Evolutionary conservation across 2,113 vertebrate species (phyloP), one percentile per base, ranked within the genome.

Genomic region (Melospiza georgiana): DNA sequence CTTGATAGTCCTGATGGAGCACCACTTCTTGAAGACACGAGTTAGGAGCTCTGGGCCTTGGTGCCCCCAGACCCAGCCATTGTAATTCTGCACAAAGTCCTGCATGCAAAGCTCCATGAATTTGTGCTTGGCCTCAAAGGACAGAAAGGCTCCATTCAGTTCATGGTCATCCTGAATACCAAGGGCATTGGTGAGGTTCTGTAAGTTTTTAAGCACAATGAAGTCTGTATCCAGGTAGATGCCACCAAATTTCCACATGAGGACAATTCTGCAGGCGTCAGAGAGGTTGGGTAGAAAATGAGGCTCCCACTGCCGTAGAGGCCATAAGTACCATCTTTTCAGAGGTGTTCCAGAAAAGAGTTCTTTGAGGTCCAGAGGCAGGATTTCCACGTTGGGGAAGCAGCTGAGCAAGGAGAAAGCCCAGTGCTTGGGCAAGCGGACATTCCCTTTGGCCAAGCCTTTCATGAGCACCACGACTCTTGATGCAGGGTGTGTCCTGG

Each of bases 151-250:
- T 39, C 39, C 39, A 39, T 39, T 39, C 39, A 39, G 39, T 39
- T 39, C 39, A 39, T 9, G 39, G 12, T 39, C 39, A 39, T 39
- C 39, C 39, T 39, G 39, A 39, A 39, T 39, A 12, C 39, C 39
- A 5, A 39, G 84, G 3, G 28, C 27, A 31, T 98, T 98, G 71
- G 72, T 97, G 52, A 98, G 93, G 72, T 96, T 97, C 10, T 86
- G 25, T 25, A 98, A 84, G 71, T 87, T 96, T 76, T 58, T 95
- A 8, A 98, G 97, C 31, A 98, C 97, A 14, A 98, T 98, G 90
- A 98, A 98, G 84, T 98, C 98, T 3, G 97, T 98, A 72, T 98
- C 98, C 87, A 98, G 89, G 88, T 98, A 98, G 96, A 98, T 74
- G 41, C 98, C 98, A 2, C 98, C 98, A 16, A 92, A 96, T 76